Evolutionary conservation across 2,888 invertebrate species (phyloP), one percentile per base, ranked within the genome.

Genomic region (Rambutsinella grinnellia): DNA sequence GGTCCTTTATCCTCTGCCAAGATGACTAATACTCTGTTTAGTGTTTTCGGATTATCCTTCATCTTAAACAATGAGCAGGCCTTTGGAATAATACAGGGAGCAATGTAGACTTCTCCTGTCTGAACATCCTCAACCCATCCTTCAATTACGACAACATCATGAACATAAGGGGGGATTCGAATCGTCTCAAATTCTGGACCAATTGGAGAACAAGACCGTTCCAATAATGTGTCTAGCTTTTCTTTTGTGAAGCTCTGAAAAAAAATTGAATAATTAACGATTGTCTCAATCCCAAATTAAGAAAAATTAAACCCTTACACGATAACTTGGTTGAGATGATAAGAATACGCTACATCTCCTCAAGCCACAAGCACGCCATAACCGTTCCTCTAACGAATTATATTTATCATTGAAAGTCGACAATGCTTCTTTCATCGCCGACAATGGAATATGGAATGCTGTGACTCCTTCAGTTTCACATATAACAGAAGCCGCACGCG

Each of bases 321-420:
- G n/a, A n/a, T n/a, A n/a, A n/a, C n/a, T n/a, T n/a, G n/a, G n/a
- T n/a, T n/a, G n/a, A n/a, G n/a, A n/a, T n/a, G n/a, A n/a, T n/a
- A n/a, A 36, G 36, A 5, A 54, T 74, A 74, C 0, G 17, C 1
- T n/a, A 54, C 89, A 8, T 89, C 88, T 0, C 75, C 90, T 88
- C 63, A 90, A 88, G 15, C 90, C 90, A 36, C 90, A 88, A 67
- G 89, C 89, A 0, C 89, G 88, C 91, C 91, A 91, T 87, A 91
- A 88, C 2, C 89, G 86, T n/a, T 89, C 87, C 85, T 90, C 89
- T 13, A 91, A 84, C 0, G 90, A 89, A 58, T 84, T 86, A 3
- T 89, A 71, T 86, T 87, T 84, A 87, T 90, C 17, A 85, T 67
- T 76, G 72, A 86, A 87, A 60, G 81, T 80, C 2, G 81, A 78